A percentile compares a stretch with the other conserved stretches of the same genome.
These are phyloP conservation scores for Ceraclea dissimilis DNA, from an alignment of 2,888 invertebrate genomes.

Conservation along the genomic window DNA sequence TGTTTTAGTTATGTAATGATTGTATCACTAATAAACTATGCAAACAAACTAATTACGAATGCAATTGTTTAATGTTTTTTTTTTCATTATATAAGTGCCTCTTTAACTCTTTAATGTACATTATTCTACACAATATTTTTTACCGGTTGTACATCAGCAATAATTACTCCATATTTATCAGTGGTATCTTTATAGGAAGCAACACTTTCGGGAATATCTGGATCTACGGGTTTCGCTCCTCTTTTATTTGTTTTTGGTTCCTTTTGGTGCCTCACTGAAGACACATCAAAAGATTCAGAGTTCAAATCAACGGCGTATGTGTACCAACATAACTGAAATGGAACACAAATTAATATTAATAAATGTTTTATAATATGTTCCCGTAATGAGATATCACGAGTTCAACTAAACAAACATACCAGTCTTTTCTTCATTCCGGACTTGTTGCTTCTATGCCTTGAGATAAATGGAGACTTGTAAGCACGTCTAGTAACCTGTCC, in stretches of 20 bases:
- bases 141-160: slow-evolving; percentile 13
- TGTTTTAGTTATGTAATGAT: not conserved
- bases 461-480: slow-evolving; percentile 28
- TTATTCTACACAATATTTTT: not conserved
- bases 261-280: not conserved
- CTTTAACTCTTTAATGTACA: too few relatives aligned
- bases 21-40: too few relatives aligned
- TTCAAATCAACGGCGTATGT: not conserved
- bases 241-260: slow-evolving; percentile 21
- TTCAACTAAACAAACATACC: not conserved
- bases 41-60: too few relatives aligned
- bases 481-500: slow-evolving; percentile 11
- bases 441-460: slow-evolving; percentile 8
- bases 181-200: slow-evolving; percentile 39
- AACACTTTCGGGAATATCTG: slow-evolving; percentile 37
- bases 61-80: too few relatives aligned
- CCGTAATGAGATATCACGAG: too few relatives aligned
- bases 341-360: not conserved
- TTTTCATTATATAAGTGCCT: too few relatives aligned
- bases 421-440: not conserved
- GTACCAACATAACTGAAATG: not conserved
- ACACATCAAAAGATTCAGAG: not conserved
- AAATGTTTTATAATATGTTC: not conserved
- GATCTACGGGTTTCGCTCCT: slow-evolving; percentile 25
- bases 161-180: slow-evolving; percentile 43